These are phyloP conservation scores for Noctua janthe DNA, from an alignment of 2,888 invertebrate species.

Conservation along the genomic window DNA sequence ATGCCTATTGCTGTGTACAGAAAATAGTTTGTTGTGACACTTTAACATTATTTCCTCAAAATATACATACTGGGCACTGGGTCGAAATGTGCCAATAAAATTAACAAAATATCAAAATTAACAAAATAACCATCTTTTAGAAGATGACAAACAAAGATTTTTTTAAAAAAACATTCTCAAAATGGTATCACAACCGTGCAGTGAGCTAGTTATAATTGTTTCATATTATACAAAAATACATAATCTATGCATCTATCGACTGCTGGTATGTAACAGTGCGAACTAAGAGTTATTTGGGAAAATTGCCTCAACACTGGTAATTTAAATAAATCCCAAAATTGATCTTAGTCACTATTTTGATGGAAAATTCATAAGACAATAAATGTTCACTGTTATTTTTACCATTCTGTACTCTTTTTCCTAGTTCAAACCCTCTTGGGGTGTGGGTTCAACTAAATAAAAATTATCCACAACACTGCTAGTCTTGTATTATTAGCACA, in stretches of 20 bases:
- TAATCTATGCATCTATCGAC: conserved; percentile 5
- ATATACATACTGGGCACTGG: conserved; percentile 10
- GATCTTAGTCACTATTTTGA: not conserved
- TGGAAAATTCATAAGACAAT: conserved; percentile 1
- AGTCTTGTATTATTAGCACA: conserved; percentile 87
- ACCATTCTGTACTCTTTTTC: conserved; percentile 13
- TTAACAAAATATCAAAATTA: conserved; percentile 9
- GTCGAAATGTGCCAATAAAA: conserved; percentile 1
- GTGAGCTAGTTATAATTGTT: conserved; percentile 28
- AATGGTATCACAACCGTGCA: conserved; percentile 43
- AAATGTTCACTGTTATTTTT: conserved; percentile 2
- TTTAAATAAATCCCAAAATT: conserved; percentile 31
- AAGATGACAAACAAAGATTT: not conserved
- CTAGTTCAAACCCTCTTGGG: not conserved
- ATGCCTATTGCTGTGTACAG: not conserved
- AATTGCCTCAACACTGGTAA: conserved; percentile 34
- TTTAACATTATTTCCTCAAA: conserved; percentile 7
- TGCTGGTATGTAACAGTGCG: conserved; percentile 16
- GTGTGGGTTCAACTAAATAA: not conserved
- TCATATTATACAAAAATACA: not conserved
- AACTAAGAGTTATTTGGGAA: conserved; percentile 53
- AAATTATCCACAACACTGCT: conserved; percentile 11
- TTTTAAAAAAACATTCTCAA: conserved; percentile 1
- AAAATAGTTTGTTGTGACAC: conserved; percentile 18
- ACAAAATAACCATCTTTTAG: not conserved